Base-by-base conservation (phyloP, 2,888 invertebrate species). In the Thera britannica region DNA sequence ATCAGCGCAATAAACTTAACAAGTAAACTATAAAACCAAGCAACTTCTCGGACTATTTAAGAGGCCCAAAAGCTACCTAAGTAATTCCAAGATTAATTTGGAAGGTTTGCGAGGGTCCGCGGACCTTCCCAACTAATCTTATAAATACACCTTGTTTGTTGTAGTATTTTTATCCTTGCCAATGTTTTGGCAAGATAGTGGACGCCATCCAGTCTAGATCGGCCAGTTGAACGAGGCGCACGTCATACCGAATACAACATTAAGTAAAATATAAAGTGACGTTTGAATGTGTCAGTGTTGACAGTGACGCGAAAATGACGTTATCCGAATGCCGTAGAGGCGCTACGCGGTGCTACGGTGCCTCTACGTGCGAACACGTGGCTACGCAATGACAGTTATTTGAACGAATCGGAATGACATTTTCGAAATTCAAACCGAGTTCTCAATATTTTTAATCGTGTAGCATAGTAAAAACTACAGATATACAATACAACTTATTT, bases 121-220 rank as follows among this genome's bases (percentile, higher is more conserved):
- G 61, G 57, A 46, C 65, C 66, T 63, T 70, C 75, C 76, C 72
- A 81, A 79, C 75, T 83, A 84, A 84, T 80, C 79, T 78, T 85
- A 86, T 46, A 46, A 46, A 46, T 85, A 84, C 84, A 82, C 79
- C 80, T 79, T 86, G 82, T 87, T 86, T 85, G 81, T 80, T 83
- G 34, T 41, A 83, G 80, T 77, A 82, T 84, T 87, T 87, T 87
- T 84, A 84, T 85, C 79, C 82, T 23, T 83, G 54, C 54, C 41
- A 57, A 57, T 57, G 81, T 83, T 86, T 89, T 88, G 84, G 81
- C 83, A 84, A 86, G 82, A 69, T 61, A 79, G 78, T 80, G 81
- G 81, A 82, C 54, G 79, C 82, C 81, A 85, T 86, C 62, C 90
- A 91, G 89, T 90, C 86, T 87, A 88, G 86, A 88, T 83, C 87